Base-by-base conservation (phyloP, 1,140 invertebrate genomes). In the Plodia interpunctella region DNA sequence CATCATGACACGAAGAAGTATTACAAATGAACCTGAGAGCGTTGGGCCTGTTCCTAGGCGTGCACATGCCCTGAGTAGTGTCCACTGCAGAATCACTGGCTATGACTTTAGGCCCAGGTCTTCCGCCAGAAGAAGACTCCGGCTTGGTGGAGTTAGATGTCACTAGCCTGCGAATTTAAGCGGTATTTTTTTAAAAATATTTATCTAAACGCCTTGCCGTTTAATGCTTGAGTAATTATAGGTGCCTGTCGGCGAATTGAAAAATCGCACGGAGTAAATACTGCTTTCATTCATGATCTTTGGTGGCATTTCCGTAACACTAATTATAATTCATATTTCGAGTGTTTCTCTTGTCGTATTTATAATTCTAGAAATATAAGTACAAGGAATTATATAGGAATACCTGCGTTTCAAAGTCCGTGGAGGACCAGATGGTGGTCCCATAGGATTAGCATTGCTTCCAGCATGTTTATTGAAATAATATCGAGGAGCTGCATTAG, bases 31-130 rank as follows among this genome's bases (percentile, higher is more conserved):
- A 44, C 38, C 38, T 44, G 38, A 53, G 20, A 25, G 80, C 74
- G n/a, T 64, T 69, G 0, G 82, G 83, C 50, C 74, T 72, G 21
- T 83, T 81, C 28, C 62, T 80, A 2, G 81, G 82, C 0, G 83
- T 88, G 20, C 57, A 64, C 19, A 86, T 66, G 1, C 78, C 75
- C 17, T 65, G 51, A 0, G 74, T 77, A 1, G 75, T 78, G 10
- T 85, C 76, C 0, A 30, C 71, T 5, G 67, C 78, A 0, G 86
- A 88, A 59, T 88, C 86, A 44, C 70, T 86, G 0, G 83, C 86
- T 18, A 87, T 57, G 2, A 85, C 59, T 32, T 65, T 74, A 2
- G 70, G 59, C 15, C 55, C 60, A 0, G 54, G 58, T 49, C 58
- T 70, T 19, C 72, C 62, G 57, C 78, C 81, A 2, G 68, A 78